Base-by-base conservation (phyloP, 2,113 vertebrate genomes). In the Tamias sibiricus region DNA sequence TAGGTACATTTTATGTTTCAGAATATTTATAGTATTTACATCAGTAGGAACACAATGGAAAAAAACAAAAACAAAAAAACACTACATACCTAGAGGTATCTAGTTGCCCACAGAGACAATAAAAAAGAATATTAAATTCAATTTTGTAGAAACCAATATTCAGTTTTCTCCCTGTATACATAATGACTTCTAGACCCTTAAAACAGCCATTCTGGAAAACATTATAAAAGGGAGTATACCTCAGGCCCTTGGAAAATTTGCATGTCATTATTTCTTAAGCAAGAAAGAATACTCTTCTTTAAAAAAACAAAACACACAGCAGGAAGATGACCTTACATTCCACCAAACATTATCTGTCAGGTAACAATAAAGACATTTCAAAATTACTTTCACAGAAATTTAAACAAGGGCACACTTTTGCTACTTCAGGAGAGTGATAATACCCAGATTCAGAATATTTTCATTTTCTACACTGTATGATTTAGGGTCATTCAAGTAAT, bases 131-230 rank as follows among this genome's bases (percentile, higher is more conserved):
- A n/a, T 80, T 74, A 97, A 90, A 85, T 85, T 77, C 40, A 49
- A 47, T 49, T 49, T 37, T 88, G 32, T 64, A 22, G 22, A 93
- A 89, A 94, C 64, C 87, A 81, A 84, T 28, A 92, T 57, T 87
- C 74, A 68, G 44, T 80, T 52, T 97, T 81, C 54, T 83, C 35
- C 14, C 64, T 68, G 28, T 20, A 14, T 44, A 52, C 14, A 59
- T 66, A 68, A 52, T 3, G 40, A 92, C 37, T 88, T 90, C 71
- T 84, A 77, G 37, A 72, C n/a, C 37, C 40, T 87, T 49, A 42
- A 59, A 44, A 96, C 30, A 80, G 42, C 20, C 79, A 90, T 24
- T 92, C 37, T 71, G 42, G 5, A 90, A 95, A 90, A 97, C 42
- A 13, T 26, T 83, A 3, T 57, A 69, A 87, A 47, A 69, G 3